phyloP scores from a whole-genome alignment of 2,888 invertebrate species.

The Philonicus albiceps region DNA sequence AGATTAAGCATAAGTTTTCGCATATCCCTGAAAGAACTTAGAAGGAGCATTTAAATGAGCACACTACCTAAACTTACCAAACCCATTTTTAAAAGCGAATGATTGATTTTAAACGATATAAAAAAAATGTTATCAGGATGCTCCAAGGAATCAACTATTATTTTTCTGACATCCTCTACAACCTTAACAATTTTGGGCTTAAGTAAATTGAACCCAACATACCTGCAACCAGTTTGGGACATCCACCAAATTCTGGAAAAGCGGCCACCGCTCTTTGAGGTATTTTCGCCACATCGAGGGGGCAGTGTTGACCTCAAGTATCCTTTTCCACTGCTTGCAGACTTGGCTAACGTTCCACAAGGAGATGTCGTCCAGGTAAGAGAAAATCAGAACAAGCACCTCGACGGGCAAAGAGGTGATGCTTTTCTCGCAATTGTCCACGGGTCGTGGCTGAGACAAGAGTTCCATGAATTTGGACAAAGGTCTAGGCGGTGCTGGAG shows the following conservation, averaged over 20 bases:
- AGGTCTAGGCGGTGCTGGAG: conserved; percentile 55
- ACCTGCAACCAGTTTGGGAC: conserved; percentile 83
- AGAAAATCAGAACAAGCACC: conserved; percentile 88
- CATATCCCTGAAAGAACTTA: too few species aligned
- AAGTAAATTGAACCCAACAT: conserved; percentile 28
- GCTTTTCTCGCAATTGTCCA: conserved; percentile 50
- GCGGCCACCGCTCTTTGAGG: conserved; percentile 82
- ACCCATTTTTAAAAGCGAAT: too few species aligned
- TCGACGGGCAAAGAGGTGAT: conserved; percentile 59
- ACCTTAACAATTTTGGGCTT: not conserved
- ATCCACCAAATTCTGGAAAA: conserved; percentile 77
- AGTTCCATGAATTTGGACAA: conserved; percentile 59
- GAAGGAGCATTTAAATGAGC: too few species aligned
- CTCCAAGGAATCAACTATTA: too few species aligned
- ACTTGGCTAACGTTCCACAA: conserved; percentile 89
- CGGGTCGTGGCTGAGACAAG: conserved; percentile 49
- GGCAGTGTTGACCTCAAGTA: conserved; percentile 80
- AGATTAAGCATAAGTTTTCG: too few species aligned
- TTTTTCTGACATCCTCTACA: too few species aligned
- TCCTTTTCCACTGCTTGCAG: conserved; percentile 83
- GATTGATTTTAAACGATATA: too few species aligned
- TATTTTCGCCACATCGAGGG: conserved; percentile 82
- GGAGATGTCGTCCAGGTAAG: conserved; percentile 89
- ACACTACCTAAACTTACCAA: too few species aligned
- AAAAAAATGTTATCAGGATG: too few species aligned